Conservation (phyloP, 2,888 invertebrate genomes). For the Dasypolia templi region DNA sequence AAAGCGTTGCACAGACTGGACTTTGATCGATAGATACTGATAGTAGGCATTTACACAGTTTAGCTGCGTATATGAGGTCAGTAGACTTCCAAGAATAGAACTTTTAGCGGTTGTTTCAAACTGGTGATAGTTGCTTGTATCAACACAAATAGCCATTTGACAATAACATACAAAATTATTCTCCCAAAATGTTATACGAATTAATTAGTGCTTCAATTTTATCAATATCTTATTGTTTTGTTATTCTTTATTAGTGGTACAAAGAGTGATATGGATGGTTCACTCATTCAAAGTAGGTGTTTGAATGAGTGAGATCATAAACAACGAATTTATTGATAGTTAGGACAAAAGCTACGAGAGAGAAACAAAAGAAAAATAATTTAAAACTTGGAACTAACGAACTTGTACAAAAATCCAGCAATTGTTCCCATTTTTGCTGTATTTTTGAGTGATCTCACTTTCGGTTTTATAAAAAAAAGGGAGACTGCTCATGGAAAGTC, state of each 20-base stretch:
- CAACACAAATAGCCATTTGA: background rate
- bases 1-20: constrained; percentile 9
- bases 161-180: background rate
- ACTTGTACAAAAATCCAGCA: no score
- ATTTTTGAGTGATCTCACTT: no score
- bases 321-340: background rate
- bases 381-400: no score
- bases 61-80: background rate
- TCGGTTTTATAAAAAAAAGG: background rate
- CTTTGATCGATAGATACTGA: constrained; percentile 11
- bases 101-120: background rate
- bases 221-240: background rate
- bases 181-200: background rate
- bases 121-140: background rate
- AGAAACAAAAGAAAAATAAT: no score
- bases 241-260: no score
- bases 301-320: background rate
- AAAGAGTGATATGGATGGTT: no score
- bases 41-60: constrained; percentile 8
- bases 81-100: constrained; percentile 14
- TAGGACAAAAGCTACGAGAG: background rate
- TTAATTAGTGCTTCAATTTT: background rate
- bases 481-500: background rate
- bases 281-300: no score
- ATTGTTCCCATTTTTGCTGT: no score